Conservation (phyloP, 2,797 vertebrate genomes). For the Distichodus sexfasciatus region DNA sequence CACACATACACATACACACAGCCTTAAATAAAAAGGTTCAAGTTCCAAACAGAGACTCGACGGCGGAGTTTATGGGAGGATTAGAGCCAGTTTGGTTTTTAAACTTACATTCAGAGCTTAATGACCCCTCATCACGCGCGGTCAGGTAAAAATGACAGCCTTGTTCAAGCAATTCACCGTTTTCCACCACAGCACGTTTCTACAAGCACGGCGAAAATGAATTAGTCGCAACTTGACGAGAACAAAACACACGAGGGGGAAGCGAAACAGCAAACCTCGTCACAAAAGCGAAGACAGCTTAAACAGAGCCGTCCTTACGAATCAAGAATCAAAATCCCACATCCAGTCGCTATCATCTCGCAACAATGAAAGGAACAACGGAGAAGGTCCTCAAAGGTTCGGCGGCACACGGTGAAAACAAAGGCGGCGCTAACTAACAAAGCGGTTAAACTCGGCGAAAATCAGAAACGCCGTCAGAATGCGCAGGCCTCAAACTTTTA, state of each 20-base stretch:
- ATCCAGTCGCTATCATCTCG: slow-evolving; percentile 4
- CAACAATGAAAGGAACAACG: slow-evolving; percentile 8
- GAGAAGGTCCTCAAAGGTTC: not conserved
- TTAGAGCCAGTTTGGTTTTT: not conserved
- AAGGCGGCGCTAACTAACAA: not conserved
- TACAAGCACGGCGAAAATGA: too few species aligned
- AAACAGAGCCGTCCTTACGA: not conserved
- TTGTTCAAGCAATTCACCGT: too few species aligned
- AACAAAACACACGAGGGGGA: not conserved
- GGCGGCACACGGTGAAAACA: not conserved
- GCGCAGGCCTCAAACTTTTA: slow-evolving; percentile 29
- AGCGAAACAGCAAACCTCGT: not conserved
- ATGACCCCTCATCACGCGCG: not conserved
- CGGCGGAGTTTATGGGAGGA: not conserved
- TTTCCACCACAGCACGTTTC: too few species aligned
- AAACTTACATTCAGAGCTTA: not conserved
- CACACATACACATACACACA: not conserved
- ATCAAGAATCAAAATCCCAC: not conserved
- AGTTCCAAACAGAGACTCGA: not conserved
- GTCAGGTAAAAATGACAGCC: too few species aligned
- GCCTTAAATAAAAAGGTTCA: not conserved
- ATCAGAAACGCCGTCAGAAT: slow-evolving; percentile 7
- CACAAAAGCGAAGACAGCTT: not conserved
- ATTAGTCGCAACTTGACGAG: not conserved
- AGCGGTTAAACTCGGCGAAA: not conserved